Percentiles rank a stretch among this genome's conserved stretches.
Evolutionary conservation across 2,113 vertebrate species (phyloP).

Genomic region (Orcinus orca): DNA sequence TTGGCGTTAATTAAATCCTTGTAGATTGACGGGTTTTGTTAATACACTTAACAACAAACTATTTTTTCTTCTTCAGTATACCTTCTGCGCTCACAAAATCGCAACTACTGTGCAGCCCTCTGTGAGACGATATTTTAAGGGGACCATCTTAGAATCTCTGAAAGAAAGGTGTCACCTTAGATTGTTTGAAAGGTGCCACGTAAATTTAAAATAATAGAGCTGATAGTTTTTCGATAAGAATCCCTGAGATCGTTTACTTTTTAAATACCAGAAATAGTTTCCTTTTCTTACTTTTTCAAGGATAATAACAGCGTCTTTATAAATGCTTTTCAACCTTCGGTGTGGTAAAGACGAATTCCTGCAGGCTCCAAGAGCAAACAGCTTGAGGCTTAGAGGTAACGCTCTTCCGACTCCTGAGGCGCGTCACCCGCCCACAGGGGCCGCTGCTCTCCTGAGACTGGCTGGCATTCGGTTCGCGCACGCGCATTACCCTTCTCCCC

Average conservation of each 20-base stretch:
- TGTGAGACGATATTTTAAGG: neutral
- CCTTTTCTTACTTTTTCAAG: neutral
- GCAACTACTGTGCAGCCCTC: neutral
- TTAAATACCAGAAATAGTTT: neutral
- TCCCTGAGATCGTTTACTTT: neutral
- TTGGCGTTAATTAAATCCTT: neutral
- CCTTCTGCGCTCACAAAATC: neutral
- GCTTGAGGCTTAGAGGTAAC: accelerated
- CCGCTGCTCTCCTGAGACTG: accelerated
- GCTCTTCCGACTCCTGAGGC: accelerated
- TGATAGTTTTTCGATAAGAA: neutral
- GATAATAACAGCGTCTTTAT: neutral
- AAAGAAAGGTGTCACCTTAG: neutral
- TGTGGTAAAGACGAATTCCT: neutral
- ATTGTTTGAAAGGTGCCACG: neutral
- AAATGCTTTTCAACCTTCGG: neutral
- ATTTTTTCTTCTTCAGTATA: neutral
- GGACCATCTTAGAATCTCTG: neutral
- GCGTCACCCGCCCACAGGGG: accelerated
- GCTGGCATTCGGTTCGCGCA: accelerated
- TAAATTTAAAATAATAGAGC: conserved; percentile 1
- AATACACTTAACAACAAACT: neutral
- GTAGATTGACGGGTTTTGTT: neutral
- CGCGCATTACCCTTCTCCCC: neutral
- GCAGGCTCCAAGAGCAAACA: too few species aligned